Percentiles rank a stretch among this genome's conserved stretches.
phyloP scores from a whole-genome alignment of 2,797 vertebrate genomes.

The Sphenopsis melanotis region DNA sequence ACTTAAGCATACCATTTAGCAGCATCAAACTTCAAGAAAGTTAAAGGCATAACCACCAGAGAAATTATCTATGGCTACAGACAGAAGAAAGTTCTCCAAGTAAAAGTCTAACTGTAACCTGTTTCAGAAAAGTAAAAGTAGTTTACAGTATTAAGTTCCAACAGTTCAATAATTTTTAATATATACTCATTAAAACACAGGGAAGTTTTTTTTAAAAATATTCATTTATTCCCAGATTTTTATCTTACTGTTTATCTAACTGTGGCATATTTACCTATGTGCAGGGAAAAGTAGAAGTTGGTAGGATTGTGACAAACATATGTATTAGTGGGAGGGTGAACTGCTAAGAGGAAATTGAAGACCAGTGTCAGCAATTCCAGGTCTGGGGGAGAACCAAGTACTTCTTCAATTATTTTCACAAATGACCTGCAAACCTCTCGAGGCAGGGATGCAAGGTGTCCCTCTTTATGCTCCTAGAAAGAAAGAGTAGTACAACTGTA shows the following conservation, averaged over 20 bases:
- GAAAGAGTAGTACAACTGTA: background rate
- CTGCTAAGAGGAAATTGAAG: conserved; percentile 94
- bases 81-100: background rate
- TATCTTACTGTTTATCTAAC: background rate
- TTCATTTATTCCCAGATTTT: background rate
- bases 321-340: conserved; percentile 97
- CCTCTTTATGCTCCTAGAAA: conserved; percentile 91
- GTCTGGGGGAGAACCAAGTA: conserved; percentile 95
- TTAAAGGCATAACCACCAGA: background rate
- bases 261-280: conserved; percentile 82
- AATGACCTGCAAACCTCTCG: conserved; percentile 93
- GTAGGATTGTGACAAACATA: conserved; percentile 97
- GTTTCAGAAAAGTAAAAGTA: background rate
- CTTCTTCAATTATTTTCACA: conserved; percentile 98
- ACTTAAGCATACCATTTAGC: background rate
- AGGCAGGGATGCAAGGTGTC: conserved; percentile 87
- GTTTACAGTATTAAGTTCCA: background rate
- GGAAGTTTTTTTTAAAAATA: background rate
- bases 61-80: background rate
- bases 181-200: background rate
- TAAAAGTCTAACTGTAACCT: background rate
- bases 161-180: background rate
- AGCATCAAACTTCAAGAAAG: background rate
- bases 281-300: conserved; percentile 96
- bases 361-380: conserved; percentile 89